These are phyloP conservation scores for Hypotaenidia philippensis DNA, from an alignment of 2,797 vertebrate genomes.

Conservation along the genomic window DNA sequence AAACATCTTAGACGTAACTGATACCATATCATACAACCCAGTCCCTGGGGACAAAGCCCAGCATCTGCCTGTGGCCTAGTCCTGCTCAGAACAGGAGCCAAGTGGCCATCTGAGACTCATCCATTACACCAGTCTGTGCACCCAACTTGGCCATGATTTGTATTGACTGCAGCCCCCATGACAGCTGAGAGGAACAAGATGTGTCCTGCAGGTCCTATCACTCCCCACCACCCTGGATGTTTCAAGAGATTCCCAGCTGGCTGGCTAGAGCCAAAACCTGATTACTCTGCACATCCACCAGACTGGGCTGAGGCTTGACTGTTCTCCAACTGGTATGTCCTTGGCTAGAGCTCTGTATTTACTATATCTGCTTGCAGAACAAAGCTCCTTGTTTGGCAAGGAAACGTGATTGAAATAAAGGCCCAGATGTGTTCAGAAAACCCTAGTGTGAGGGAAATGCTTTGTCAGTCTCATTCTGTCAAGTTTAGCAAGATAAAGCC, in stretches of 20 bases:
- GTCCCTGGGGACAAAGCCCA: background rate
- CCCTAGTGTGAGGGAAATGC: background rate
- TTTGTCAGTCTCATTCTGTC: background rate
- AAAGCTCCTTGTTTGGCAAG: background rate
- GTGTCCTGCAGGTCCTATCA: background rate
- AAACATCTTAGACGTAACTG: background rate
- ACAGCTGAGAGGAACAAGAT: background rate
- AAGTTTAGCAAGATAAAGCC: background rate
- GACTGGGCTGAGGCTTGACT: background rate
- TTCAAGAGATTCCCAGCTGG: background rate
- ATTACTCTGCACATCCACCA: background rate
- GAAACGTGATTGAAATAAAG: background rate
- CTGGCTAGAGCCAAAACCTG: background rate
- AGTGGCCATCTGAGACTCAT: background rate
- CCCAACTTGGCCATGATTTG: background rate
- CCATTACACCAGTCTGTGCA: background rate
- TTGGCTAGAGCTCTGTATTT: background rate
- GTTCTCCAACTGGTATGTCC: background rate
- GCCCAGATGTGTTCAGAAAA: background rate
- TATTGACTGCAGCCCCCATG: background rate
- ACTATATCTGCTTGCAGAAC: background rate
- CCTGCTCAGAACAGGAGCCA: background rate
- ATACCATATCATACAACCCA: accelerated
- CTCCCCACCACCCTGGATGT: background rate
- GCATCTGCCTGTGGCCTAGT: background rate